Evolutionary conservation across 1,140 invertebrate species (phyloP).

Genomic region (Drosophila neocordata): DNA sequence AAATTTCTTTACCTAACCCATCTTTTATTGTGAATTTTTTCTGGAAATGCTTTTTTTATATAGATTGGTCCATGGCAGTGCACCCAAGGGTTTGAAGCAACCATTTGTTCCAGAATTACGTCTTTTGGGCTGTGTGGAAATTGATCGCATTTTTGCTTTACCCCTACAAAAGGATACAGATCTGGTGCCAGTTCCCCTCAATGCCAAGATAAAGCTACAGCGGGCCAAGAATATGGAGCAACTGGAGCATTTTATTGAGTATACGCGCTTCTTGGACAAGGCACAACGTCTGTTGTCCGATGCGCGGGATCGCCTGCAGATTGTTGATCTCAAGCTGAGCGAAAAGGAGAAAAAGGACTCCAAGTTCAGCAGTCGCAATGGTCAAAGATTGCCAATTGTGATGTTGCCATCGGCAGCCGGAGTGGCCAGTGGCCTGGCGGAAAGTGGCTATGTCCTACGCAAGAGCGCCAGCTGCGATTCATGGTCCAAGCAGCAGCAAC

Average conservation of each 20-base stretch:
- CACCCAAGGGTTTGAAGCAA: conserved; percentile 90
- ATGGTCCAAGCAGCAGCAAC: conserved; percentile 74
- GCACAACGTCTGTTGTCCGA: conserved; percentile 90
- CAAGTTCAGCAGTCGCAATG: conserved; percentile 78
- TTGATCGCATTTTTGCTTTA: conserved; percentile 91
- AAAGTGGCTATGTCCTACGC: conserved; percentile 85
- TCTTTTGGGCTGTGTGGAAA: conserved; percentile 92
- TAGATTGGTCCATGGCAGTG: conserved; percentile 93
- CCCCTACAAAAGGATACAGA: conserved; percentile 92
- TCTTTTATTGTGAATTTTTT: neutral
- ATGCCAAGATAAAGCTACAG: conserved; percentile 93
- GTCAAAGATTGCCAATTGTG: conserved; percentile 71
- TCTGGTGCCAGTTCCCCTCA: conserved; percentile 91
- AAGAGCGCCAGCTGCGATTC: conserved; percentile 89
- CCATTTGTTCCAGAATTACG: conserved; percentile 92
- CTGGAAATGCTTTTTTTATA: neutral
- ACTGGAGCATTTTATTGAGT: conserved; percentile 91
- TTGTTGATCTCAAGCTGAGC: conserved; percentile 90
- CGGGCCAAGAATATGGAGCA: conserved; percentile 92
- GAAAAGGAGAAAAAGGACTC: conserved; percentile 84
- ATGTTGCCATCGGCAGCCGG: conserved; percentile 83
- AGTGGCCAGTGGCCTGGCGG: conserved; percentile 66
- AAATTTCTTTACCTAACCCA: no score
- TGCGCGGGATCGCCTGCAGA: conserved; percentile 92
- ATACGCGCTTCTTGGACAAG: conserved; percentile 90